Percentiles rank a stretch among this genome's conserved stretches.
phyloP scores from a whole-genome alignment of 2,888 invertebrate genomes.

The Coenonympha arcania region DNA sequence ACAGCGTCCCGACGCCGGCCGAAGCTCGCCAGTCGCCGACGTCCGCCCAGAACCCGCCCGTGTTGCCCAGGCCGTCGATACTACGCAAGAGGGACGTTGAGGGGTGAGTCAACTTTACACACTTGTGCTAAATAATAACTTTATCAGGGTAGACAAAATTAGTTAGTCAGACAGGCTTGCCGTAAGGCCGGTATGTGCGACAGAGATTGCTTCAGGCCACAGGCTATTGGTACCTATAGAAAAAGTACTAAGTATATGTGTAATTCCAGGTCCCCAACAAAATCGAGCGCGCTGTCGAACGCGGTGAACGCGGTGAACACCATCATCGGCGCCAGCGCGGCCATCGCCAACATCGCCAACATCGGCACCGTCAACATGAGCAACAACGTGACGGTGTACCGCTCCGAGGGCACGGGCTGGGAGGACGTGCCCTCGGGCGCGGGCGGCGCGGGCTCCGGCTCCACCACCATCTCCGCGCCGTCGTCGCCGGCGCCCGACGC shows the following conservation, averaged over 20 bases:
- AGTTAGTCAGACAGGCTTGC: no score
- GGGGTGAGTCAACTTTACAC: constrained; percentile 59
- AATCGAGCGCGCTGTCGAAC: constrained; percentile 10
- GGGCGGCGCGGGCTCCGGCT: constrained; percentile 72
- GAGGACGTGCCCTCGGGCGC: constrained; percentile 33
- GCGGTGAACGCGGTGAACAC: constrained; percentile 22
- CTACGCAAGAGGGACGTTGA: constrained; percentile 90
- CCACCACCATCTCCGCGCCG: constrained; percentile 90
- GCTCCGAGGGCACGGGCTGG: constrained; percentile 38
- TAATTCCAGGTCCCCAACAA: constrained; percentile 31
- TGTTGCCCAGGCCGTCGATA: constrained; percentile 86
- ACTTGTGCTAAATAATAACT: no score
- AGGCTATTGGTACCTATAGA: no score
- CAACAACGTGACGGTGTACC: constrained; percentile 22
- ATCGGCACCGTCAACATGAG: no score
- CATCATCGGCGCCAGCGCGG: constrained; percentile 12
- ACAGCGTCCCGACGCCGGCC: constrained; percentile 38
- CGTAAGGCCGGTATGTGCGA: no score
- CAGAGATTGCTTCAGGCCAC: no score
- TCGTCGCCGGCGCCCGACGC: constrained; percentile 84
- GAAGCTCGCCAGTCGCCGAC: constrained; percentile 40
- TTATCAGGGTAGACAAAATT: no score
- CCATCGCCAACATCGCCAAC: background rate
- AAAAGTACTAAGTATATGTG: background rate
- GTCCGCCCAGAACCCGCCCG: constrained; percentile 53